These are phyloP conservation scores for Bagarius yarrelli DNA, from an alignment of 2,113 vertebrate genomes.

Conservation along the genomic window DNA sequence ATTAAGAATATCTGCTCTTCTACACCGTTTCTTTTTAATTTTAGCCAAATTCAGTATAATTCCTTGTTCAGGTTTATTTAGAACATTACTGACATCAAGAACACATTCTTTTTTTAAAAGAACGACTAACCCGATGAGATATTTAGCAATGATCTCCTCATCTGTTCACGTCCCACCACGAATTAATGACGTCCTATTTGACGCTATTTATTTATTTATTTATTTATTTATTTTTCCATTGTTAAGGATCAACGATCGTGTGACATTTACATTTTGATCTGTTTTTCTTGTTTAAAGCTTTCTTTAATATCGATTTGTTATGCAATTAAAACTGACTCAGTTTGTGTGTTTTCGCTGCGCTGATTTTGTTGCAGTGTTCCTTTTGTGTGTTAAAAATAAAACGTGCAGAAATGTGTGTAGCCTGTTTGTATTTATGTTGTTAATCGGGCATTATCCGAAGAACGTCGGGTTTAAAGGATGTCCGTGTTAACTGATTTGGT, in stretches of 20 bases:
- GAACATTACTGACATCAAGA: background rate
- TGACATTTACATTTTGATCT: rapidly evolving
- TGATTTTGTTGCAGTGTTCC: background rate
- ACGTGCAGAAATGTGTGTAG: background rate
- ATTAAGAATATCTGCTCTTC: background rate
- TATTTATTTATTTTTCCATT: too few species aligned
- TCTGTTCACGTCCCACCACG: background rate
- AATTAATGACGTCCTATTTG: background rate
- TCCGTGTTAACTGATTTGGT: background rate
- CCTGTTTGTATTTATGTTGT: background rate
- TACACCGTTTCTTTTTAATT: background rate
- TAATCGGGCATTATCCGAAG: background rate
- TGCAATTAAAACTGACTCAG: background rate
- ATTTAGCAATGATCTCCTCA: background rate
- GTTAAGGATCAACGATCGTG: background rate
- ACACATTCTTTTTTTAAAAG: background rate
- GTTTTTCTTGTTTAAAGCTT: background rate
- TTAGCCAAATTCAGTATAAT: background rate
- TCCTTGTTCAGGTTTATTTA: background rate
- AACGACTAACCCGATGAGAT: background rate
- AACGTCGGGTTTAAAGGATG: background rate
- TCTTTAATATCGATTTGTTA: background rate
- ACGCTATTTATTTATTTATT: background rate
- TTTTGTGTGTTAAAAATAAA: background rate
- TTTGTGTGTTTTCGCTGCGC: too few species aligned